Conservation (phyloP, 2,797 vertebrate species). For the Parambassis ranga region DNA sequence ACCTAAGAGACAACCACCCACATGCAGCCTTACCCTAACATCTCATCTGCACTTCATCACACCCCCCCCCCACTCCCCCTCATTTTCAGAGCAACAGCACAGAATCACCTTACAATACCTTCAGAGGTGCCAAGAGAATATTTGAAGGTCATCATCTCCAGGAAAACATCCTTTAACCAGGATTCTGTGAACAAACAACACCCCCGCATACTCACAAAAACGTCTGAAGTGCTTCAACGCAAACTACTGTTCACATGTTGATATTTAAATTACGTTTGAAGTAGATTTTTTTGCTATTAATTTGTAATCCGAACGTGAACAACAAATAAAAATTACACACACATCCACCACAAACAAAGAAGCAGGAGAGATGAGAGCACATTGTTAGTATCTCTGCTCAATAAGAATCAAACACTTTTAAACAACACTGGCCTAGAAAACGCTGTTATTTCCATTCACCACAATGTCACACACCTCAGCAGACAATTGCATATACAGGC, state of each 20-base stretch:
- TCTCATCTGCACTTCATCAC: slow-evolving; percentile 35
- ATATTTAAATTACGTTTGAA: background rate
- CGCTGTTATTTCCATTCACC: background rate
- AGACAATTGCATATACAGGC: background rate
- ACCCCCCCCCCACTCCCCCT: background rate
- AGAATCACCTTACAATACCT: slow-evolving; percentile 27
- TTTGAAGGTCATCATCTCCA: slow-evolving; percentile 26
- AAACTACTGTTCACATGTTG: background rate
- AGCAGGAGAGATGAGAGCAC: background rate
- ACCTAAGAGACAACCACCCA: slow-evolving; percentile 48
- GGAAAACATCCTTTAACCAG: slow-evolving; percentile 36
- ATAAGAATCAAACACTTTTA: background rate
- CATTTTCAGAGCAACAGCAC: background rate
- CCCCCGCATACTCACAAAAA: slow-evolving; percentile 1
- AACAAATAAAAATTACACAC: no score
- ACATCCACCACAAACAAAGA: no score
- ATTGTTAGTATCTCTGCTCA: no score
- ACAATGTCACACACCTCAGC: background rate
- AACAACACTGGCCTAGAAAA: background rate
- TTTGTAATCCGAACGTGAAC: no score
- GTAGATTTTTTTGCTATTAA: background rate
- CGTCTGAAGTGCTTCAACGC: background rate
- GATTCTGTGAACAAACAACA: background rate
- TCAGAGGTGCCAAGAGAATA: slow-evolving; percentile 2
- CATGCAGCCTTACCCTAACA: slow-evolving; percentile 33